Conservation (phyloP, 2,113 vertebrate genomes). For the Myiagra hebetior region DNA sequence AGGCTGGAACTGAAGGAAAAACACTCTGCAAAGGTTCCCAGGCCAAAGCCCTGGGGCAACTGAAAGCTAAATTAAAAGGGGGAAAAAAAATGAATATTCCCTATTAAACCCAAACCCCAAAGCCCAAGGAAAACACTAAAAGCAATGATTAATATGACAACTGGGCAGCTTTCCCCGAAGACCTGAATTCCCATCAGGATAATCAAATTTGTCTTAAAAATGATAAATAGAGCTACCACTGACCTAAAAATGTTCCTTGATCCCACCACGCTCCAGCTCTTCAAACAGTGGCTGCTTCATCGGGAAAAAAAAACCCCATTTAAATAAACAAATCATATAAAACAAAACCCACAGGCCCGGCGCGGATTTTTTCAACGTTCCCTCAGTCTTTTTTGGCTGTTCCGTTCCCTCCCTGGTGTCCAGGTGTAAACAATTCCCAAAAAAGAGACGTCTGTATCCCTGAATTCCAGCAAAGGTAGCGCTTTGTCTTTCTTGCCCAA, state of each 20-base stretch:
- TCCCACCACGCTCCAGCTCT: conserved; percentile 9
- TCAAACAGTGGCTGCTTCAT: conserved; percentile 60
- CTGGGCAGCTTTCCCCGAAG: conserved; percentile 59
- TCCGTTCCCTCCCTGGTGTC: conserved; percentile 46
- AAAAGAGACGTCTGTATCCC: conserved; percentile 55
- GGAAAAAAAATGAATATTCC: conserved; percentile 34
- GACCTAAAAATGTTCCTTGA: conserved; percentile 46
- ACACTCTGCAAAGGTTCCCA: conserved; percentile 7
- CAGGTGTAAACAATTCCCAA: conserved; percentile 69
- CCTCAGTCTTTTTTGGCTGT: conserved; percentile 62
- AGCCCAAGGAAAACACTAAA: conserved; percentile 58
- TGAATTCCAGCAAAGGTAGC: conserved; percentile 44
- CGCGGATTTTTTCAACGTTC: conserved; percentile 32
- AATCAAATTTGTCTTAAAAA: conserved; percentile 57
- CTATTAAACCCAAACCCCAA: conserved; percentile 46
- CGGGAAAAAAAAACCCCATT: background rate
- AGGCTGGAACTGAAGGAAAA: background rate
- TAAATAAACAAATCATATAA: conserved; percentile 64
- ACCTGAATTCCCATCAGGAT: conserved; percentile 33
- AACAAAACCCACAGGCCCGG: conserved; percentile 62
- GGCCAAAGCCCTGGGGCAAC: conserved; percentile 32
- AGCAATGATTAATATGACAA: conserved; percentile 61
- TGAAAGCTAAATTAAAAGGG: conserved; percentile 28
- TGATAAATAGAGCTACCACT: conserved; percentile 49
- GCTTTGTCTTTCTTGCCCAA: conserved; percentile 40